Base-by-base conservation (phyloP, 2,797 vertebrate genomes). In the Pelochelys cantorii region DNA sequence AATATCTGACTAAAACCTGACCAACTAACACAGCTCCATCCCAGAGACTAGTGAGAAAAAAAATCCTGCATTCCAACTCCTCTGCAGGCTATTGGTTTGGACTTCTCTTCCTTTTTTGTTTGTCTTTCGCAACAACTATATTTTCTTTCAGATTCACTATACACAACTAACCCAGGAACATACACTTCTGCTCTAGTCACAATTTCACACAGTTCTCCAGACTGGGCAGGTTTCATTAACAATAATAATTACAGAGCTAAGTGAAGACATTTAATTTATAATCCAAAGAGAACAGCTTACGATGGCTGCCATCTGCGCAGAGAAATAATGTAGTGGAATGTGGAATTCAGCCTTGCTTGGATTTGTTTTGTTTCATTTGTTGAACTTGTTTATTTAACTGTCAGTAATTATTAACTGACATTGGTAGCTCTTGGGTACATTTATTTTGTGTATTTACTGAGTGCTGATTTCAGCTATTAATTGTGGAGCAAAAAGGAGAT, bases 301-400 rank as follows among this genome's bases (percentile, higher is more conserved):
- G 74, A 89, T 54, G 18, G 2, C 11, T 83, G n/a, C 8, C 0
- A 83, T 79, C 4, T 52, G 55, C 84, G 54, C 5, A 22, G 2
- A 42, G 42, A 84, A 77, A 91, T 25, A 34, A 68, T 10, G 10
- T 34, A 23, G 10, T 71, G 0, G 25, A 85, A 77, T 5, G 57
- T 68, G 59, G 2, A 91, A 62, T 81, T 87, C 23, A 71, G 18
- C 5, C 20, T 71, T 34, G 5, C 20, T 71, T 71, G 34, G 0
- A 87, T 55, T 20, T 53, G 18, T 75, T 11, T 29, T 77, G 3
- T 23, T 78, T 82, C 4, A 1, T 0, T 0, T 0, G 4, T 59
- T 53, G 8, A 1, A 55, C 34, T 37, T 81, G 54, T 37, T 80
- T 56, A 54, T 81, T 79, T 37, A 65, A 15, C n/a, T 86, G 55